These are phyloP conservation scores for Salpingus planirostris DNA, from an alignment of 2,888 invertebrate species.

Conservation along the genomic window DNA sequence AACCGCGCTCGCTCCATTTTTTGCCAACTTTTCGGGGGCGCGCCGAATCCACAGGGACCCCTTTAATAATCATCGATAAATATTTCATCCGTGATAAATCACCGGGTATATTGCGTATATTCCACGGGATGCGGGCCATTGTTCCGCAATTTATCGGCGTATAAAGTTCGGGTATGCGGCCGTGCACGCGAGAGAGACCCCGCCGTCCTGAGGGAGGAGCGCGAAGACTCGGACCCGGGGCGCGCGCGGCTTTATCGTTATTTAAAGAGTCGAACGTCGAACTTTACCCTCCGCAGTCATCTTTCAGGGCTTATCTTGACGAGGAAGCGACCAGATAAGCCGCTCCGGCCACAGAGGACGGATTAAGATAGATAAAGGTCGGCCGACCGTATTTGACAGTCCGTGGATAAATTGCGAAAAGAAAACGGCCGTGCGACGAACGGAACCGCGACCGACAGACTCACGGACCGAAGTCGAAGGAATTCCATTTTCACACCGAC, in stretches of 20 bases:
- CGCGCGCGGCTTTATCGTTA: slow-evolving; percentile 12
- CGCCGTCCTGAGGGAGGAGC: not conserved
- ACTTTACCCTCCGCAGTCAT: slow-evolving; percentile 31
- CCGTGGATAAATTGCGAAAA: slow-evolving; percentile 33
- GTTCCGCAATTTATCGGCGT: slow-evolving; percentile 10
- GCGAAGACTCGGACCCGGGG: slow-evolving; percentile 1
- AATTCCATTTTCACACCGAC: too few relatives aligned
- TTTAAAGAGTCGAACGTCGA: slow-evolving; percentile 29
- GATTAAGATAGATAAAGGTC: slow-evolving; percentile 39
- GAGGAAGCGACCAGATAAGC: slow-evolving; percentile 32
- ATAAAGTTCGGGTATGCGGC: slow-evolving; percentile 6
- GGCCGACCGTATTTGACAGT: slow-evolving; percentile 34
- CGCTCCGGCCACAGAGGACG: slow-evolving; percentile 31
- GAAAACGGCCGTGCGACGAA: too few relatives aligned
- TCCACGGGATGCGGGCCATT: slow-evolving; percentile 2
- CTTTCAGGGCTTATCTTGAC: slow-evolving; percentile 21
- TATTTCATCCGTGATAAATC: not conserved
- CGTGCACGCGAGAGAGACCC: not conserved
- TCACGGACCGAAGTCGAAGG: too few relatives aligned
- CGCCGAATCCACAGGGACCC: too few relatives aligned
- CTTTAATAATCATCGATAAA: too few relatives aligned
- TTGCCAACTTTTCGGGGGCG: too few relatives aligned
- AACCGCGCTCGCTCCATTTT: too few relatives aligned
- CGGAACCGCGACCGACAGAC: too few relatives aligned
- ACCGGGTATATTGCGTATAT: slow-evolving; percentile 1